Conservation (phyloP, 2,888 invertebrate genomes). For the Lottia gigantea region DNA sequence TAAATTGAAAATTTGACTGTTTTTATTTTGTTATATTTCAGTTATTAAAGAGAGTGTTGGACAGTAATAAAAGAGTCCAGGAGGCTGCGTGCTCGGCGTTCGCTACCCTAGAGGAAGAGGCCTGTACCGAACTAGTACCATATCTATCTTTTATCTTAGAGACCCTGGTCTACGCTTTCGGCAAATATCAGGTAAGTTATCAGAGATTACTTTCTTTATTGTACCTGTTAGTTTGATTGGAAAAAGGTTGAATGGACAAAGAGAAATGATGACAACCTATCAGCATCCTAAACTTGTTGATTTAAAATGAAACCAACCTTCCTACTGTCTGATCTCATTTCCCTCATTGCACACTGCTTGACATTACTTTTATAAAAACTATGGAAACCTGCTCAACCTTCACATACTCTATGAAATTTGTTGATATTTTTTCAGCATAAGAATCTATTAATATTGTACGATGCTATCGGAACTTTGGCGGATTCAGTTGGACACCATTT, state of each 20-base stretch:
- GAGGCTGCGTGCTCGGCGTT: slow-evolving; percentile 99
- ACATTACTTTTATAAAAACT: too few species aligned
- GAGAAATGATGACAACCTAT: slow-evolving; percentile 1
- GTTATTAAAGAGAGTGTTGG: slow-evolving; percentile 91
- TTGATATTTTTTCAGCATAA: slow-evolving; percentile 79
- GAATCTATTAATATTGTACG: slow-evolving; percentile 95
- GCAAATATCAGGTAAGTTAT: slow-evolving; percentile 77
- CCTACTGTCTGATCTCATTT: slow-evolving; percentile 9
- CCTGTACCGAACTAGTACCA: slow-evolving; percentile 96
- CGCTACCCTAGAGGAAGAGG: slow-evolving; percentile 98
- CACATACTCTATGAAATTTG: too few species aligned
- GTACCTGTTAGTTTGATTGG: too few species aligned
- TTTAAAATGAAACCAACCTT: neutral
- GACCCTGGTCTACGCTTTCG: slow-evolving; percentile 96
- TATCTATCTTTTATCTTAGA: slow-evolving; percentile 95
- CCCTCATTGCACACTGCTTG: too few species aligned
- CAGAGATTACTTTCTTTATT: too few species aligned
- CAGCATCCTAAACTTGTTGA: slow-evolving; percentile 2
- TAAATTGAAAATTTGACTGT: slow-evolving; percentile 1
- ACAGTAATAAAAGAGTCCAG: slow-evolving; percentile 97
- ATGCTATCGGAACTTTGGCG: slow-evolving; percentile 97
- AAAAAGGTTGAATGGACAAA: too few species aligned
- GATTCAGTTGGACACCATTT: slow-evolving; percentile 98
- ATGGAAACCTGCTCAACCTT: too few species aligned
- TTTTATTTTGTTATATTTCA: slow-evolving; percentile 43